Conservation (phyloP, 1,140 invertebrate genomes). For the Formica selysi region DNA sequence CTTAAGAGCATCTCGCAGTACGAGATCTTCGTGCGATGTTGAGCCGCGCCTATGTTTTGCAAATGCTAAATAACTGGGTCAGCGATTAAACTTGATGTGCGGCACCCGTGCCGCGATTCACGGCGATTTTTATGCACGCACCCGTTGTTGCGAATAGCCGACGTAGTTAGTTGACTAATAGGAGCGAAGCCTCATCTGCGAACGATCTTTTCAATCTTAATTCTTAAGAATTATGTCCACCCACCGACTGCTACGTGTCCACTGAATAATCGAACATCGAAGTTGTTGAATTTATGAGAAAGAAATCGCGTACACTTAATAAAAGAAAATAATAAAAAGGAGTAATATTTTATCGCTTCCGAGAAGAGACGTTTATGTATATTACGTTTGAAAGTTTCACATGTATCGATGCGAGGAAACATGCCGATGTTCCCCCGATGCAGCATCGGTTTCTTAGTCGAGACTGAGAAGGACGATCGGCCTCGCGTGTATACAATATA, state of each 20-base stretch:
- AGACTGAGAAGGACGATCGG: slow-evolving; percentile 6
- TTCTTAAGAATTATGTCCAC: background rate
- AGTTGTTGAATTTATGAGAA: background rate
- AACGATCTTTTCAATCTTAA: background rate
- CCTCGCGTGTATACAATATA: background rate
- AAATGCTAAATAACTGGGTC: slow-evolving; percentile 47
- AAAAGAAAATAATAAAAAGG: background rate
- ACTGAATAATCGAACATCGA: background rate
- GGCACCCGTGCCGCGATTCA: slow-evolving; percentile 47
- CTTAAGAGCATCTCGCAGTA: background rate
- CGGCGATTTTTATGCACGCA: slow-evolving; percentile 50
- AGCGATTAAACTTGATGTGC: slow-evolving; percentile 61
- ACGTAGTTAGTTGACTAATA: slow-evolving; percentile 53
- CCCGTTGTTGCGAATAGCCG: slow-evolving; percentile 50
- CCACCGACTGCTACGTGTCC: no score
- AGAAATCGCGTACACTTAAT: background rate
- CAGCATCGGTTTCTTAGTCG: background rate
- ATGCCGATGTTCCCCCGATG: background rate
- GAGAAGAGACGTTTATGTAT: background rate
- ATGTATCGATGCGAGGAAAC: slow-evolving; percentile 26
- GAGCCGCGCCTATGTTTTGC: slow-evolving; percentile 54
- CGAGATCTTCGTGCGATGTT: slow-evolving; percentile 12
- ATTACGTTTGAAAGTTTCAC: slow-evolving; percentile 21
- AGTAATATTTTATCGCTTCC: background rate
- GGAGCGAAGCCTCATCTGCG: slow-evolving; percentile 30